These are phyloP conservation scores for Psophia crepitans DNA, from an alignment of 2,113 vertebrate species.

Conservation along the genomic window DNA sequence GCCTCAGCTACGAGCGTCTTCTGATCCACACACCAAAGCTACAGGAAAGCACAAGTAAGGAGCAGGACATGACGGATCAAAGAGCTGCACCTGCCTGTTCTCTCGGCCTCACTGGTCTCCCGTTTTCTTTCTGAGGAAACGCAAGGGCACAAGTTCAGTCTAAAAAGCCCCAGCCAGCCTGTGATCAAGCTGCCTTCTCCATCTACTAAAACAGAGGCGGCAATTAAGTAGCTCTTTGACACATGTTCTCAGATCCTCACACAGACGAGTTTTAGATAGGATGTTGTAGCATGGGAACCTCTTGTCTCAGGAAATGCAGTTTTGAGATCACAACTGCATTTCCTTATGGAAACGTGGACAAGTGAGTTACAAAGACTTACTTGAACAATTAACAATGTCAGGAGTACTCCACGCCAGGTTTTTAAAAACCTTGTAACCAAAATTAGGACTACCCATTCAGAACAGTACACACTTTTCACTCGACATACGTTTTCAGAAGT, in stretches of 20 bases:
- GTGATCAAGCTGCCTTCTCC: background rate
- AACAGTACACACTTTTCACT: background rate
- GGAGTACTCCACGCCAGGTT: background rate
- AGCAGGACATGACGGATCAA: background rate
- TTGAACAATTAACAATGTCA: background rate
- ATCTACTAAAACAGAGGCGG: background rate
- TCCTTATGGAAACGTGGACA: background rate
- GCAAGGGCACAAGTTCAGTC: background rate
- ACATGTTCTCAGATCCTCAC: accelerated
- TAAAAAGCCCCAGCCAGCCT: background rate
- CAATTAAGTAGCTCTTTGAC: background rate
- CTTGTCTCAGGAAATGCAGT: too few relatives aligned
- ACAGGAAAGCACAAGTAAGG: accelerated
- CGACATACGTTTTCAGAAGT: background rate
- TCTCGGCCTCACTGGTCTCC: background rate
- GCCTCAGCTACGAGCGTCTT: background rate
- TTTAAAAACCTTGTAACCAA: background rate
- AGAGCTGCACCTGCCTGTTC: accelerated
- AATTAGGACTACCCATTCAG: background rate
- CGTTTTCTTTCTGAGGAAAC: background rate
- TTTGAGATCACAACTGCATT: background rate
- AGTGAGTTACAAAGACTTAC: background rate
- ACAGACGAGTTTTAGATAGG: accelerated
- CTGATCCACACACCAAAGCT: background rate
- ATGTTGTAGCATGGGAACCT: background rate